Percentiles rank a stretch among this genome's conserved stretches.
Evolutionary conservation across 2,888 invertebrate species (phyloP).

Genomic region (Periphyllus acericola): DNA sequence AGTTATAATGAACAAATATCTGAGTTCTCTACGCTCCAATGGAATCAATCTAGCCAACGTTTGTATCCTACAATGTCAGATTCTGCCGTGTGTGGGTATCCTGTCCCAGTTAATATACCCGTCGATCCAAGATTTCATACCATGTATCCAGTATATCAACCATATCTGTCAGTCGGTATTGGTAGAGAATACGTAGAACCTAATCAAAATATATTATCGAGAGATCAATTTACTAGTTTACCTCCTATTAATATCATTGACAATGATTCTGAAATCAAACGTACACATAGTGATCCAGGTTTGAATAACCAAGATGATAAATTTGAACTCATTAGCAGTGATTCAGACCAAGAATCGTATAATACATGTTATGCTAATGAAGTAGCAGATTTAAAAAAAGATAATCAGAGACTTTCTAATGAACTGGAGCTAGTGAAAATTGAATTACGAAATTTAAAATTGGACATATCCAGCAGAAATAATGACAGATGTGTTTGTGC

Average conservation of each 20-base stretch:
- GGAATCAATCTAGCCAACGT: constrained; percentile 61
- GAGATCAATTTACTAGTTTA: constrained; percentile 62
- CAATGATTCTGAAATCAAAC: constrained; percentile 59
- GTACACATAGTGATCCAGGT: constrained; percentile 63
- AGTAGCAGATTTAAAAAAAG: constrained; percentile 60
- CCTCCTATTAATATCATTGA: constrained; percentile 62
- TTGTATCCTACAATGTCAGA: constrained; percentile 63
- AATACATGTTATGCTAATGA: constrained; percentile 59
- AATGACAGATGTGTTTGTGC: constrained; percentile 45
- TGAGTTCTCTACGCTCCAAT: constrained; percentile 58
- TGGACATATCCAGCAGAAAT: constrained; percentile 52
- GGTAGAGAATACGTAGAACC: constrained; percentile 53
- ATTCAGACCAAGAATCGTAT: constrained; percentile 51
- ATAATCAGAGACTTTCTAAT: constrained; percentile 59
- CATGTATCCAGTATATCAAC: constrained; percentile 61
- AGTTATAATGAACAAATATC: constrained; percentile 61
- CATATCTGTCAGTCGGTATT: constrained; percentile 37
- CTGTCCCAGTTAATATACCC: constrained; percentile 59
- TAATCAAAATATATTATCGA: constrained; percentile 27
- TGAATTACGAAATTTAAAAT: constrained; percentile 60
- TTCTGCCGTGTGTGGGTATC: constrained; percentile 62
- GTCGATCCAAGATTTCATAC: constrained; percentile 55
- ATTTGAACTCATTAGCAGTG: constrained; percentile 60
- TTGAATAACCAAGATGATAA: constrained; percentile 62
- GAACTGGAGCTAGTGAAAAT: constrained; percentile 61